Percentiles rank a stretch among this genome's conserved stretches.
Conservation (phyloP, 2,888 invertebrate species). For the Dyspetes luteomarginatus region DNA sequence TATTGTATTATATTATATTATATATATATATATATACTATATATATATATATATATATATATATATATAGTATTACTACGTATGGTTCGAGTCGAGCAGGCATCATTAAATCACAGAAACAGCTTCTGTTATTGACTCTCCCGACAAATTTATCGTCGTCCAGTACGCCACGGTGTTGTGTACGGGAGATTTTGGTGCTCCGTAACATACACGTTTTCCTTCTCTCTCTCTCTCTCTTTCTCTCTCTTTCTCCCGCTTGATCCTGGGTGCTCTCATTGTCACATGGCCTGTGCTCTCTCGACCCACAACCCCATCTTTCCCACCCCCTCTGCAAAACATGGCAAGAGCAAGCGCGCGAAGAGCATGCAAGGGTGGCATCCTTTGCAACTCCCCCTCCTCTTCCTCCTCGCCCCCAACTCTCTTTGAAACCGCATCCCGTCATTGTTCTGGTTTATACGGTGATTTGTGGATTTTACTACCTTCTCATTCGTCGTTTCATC, state of each 20-base stretch:
- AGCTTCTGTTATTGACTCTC: slow-evolving; percentile 83
- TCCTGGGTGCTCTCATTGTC: slow-evolving; percentile 62
- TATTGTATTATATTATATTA: too few relatives aligned
- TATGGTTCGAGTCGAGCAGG: slow-evolving; percentile 71
- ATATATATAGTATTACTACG: slow-evolving; percentile 38
- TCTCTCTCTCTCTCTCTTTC: not conserved
- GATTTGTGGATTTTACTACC: slow-evolving; percentile 82
- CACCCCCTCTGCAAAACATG: slow-evolving; percentile 51
- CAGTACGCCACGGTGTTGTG: slow-evolving; percentile 78
- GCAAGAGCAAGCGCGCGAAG: slow-evolving; percentile 43
- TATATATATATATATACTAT: slow-evolving; percentile 26
- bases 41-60: slow-evolving; percentile 8
- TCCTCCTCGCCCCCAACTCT: slow-evolving; percentile 61
- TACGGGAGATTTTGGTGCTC: slow-evolving; percentile 66
- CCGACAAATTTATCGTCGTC: slow-evolving; percentile 82
- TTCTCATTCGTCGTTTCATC: slow-evolving; percentile 64
- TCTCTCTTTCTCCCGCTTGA: not conserved
- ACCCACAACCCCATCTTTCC: slow-evolving; percentile 56
- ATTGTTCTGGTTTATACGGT: slow-evolving; percentile 83
- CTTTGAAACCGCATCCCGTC: slow-evolving; percentile 76
- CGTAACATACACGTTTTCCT: slow-evolving; percentile 63
- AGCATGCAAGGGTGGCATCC: slow-evolving; percentile 50
- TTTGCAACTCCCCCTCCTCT: slow-evolving; percentile 56
- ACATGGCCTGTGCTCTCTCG: slow-evolving; percentile 66
- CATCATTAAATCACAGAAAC: slow-evolving; percentile 83